A percentile compares a stretch with the other conserved stretches of the same genome.
phyloP scores from a whole-genome alignment of 1,140 invertebrate genomes.

The Propsilocerus akamusi region DNA sequence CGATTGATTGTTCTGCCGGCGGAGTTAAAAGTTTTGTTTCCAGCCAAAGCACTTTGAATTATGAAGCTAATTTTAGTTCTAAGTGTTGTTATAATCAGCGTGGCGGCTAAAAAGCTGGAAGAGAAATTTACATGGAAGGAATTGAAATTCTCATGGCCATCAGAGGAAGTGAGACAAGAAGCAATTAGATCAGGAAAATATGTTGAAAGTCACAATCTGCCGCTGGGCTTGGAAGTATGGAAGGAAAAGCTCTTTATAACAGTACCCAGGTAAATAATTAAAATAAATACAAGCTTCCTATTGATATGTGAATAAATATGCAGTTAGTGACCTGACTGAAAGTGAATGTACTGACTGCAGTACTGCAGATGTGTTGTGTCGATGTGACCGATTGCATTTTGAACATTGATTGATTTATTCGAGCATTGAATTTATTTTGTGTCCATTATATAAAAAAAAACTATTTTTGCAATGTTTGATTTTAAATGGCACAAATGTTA shows the following conservation, averaged over 20 bases:
- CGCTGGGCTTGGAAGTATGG: conserved; percentile 51
- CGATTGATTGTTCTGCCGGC: neutral
- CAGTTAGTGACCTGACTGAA: neutral
- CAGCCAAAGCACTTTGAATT: too few relatives aligned
- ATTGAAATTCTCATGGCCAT: conserved; percentile 47
- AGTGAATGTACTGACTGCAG: too few relatives aligned
- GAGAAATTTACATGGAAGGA: conserved; percentile 46
- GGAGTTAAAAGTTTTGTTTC: neutral
- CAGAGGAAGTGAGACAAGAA: conserved; percentile 31
- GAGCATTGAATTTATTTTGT: neutral
- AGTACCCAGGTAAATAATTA: conserved; percentile 32
- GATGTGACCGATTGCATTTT: too few relatives aligned
- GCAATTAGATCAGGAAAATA: conserved; percentile 41
- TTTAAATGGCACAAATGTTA: too few relatives aligned
- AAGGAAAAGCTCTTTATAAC: conserved; percentile 59
- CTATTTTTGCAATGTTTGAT: too few relatives aligned
- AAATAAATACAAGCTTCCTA: neutral
- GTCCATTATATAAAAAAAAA: neutral
- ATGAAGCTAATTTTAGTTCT: neutral
- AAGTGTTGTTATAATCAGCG: neutral
- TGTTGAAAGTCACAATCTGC: conserved; percentile 47
- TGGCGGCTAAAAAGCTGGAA: conserved; percentile 20
- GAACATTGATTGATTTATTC: too few relatives aligned
- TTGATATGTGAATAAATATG: neutral
- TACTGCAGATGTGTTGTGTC: too few relatives aligned